Percentiles rank a stretch among this genome's conserved stretches.
Evolutionary conservation across 2,797 vertebrate genomes (phyloP).

Genomic region (Takifugu ocellatus): DNA sequence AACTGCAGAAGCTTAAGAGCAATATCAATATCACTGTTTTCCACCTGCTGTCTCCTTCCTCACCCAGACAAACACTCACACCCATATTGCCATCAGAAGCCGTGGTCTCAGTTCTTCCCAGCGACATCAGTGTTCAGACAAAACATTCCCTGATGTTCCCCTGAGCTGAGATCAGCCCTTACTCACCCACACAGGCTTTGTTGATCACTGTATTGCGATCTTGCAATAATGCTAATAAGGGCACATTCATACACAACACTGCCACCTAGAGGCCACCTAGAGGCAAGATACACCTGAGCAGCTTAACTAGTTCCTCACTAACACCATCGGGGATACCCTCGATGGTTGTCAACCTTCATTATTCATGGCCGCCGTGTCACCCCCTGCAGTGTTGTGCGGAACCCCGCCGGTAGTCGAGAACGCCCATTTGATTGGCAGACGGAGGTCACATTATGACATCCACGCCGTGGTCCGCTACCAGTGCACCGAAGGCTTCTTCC

Average conservation of each 20-base stretch:
- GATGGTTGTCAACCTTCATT: background rate
- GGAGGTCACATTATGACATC: slow-evolving; percentile 87
- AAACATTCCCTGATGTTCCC: slow-evolving; percentile 28
- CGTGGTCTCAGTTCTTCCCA: slow-evolving; percentile 37
- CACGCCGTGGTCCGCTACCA: slow-evolving; percentile 91
- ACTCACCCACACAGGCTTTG: slow-evolving; percentile 3
- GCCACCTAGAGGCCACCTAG: slow-evolving; percentile 59
- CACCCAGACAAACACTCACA: slow-evolving; percentile 22
- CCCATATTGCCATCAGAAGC: slow-evolving; percentile 18
- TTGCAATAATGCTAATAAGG: background rate
- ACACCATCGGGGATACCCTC: too few relatives aligned
- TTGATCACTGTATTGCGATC: slow-evolving; percentile 7
- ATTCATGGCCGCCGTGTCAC: background rate
- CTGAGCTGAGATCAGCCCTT: slow-evolving; percentile 14
- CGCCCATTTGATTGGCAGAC: slow-evolving; percentile 83
- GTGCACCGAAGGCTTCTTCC: slow-evolving; percentile 87
- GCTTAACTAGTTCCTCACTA: background rate
- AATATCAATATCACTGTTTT: slow-evolving; percentile 47
- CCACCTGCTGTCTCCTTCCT: slow-evolving; percentile 22
- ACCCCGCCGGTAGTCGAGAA: slow-evolving; percentile 87
- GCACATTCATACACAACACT: background rate
- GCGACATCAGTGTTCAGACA: slow-evolving; percentile 28
- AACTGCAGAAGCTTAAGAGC: slow-evolving; percentile 11
- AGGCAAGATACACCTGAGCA: slow-evolving; percentile 21
- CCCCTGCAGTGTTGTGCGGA: slow-evolving; percentile 85